A percentile compares a stretch with the other conserved stretches of the same genome.
phyloP scores from a whole-genome alignment of 2,888 invertebrate species.

The Pinctada fucata region DNA sequence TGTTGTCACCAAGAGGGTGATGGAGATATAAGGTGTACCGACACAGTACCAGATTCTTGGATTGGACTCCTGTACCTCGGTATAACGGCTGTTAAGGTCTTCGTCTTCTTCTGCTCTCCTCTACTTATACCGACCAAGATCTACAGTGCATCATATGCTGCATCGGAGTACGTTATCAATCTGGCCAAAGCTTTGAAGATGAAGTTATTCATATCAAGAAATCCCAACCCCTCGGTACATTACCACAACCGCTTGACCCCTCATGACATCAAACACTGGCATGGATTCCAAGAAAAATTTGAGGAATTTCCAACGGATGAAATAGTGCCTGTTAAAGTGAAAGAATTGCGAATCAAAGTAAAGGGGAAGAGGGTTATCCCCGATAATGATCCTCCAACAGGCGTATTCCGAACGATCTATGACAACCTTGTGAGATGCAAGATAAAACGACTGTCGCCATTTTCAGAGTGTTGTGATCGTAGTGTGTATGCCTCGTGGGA shows the following conservation, averaged over 20 bases:
- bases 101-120: conserved; percentile 70
- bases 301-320: conserved; percentile 59
- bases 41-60: conserved; percentile 65
- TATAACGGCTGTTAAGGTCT: conserved; percentile 66
- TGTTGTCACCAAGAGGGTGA: conserved; percentile 63
- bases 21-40: conserved; percentile 58
- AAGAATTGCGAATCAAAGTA: conserved; percentile 65
- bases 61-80: conserved; percentile 67
- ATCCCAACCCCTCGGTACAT: conserved; percentile 56
- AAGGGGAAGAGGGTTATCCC: conserved; percentile 70
- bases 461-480: conserved; percentile 69
- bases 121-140: conserved; percentile 66
- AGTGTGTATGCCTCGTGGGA: conserved; percentile 66
- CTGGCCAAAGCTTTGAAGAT: conserved; percentile 60
- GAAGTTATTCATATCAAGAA: conserved; percentile 65
- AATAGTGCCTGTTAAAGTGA: conserved; percentile 62
- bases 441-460: conserved; percentile 68
- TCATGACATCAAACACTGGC: conserved; percentile 63
- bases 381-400: conserved; percentile 70
- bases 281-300: conserved; percentile 55
- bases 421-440: conserved; percentile 71
- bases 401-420: conserved; percentile 64
- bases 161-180: conserved; percentile 71
- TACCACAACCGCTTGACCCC: conserved; percentile 61
- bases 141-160: conserved; percentile 69